Conservation (phyloP, 2,113 vertebrate species). For the Onychostoma macrolepis region DNA sequence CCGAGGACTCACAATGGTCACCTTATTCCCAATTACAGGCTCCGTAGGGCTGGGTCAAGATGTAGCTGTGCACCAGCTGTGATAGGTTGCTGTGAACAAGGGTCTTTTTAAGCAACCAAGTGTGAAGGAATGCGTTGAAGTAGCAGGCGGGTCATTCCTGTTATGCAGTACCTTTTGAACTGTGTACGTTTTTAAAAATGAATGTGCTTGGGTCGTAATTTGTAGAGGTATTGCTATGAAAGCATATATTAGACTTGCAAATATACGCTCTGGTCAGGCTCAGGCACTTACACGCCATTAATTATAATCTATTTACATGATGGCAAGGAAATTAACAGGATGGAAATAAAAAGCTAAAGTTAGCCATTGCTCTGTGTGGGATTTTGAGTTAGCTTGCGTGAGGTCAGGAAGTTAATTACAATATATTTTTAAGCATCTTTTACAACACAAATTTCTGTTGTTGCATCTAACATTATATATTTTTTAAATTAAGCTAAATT, state of each 20-base stretch:
- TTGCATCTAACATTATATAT: not conserved
- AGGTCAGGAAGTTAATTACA: not conserved
- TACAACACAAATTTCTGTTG: not conserved
- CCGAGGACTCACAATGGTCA: slow-evolving; percentile 30
- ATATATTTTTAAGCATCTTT: not conserved
- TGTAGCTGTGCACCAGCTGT: not conserved
- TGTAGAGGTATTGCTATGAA: not conserved
- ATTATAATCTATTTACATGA: not conserved
- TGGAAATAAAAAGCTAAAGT: not conserved
- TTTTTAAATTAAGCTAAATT: not conserved
- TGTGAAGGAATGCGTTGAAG: slow-evolving; percentile 34
- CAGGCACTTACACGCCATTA: not conserved
- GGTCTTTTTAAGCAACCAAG: slow-evolving; percentile 34
- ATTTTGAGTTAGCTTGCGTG: not conserved
- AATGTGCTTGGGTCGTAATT: not conserved
- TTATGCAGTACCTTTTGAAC: not conserved
- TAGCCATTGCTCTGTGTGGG: not conserved
- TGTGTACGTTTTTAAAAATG: not conserved
- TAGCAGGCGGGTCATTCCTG: not conserved
- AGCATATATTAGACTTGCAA: not conserved
- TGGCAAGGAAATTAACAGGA: not conserved
- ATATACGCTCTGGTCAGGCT: not conserved
- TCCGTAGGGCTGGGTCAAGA: slow-evolving; percentile 28
- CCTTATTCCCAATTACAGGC: slow-evolving; percentile 40
- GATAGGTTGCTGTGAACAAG: slow-evolving; percentile 24